phyloP scores from a whole-genome alignment of 2,113 vertebrate species.

The Muntiacus reevesi region DNA sequence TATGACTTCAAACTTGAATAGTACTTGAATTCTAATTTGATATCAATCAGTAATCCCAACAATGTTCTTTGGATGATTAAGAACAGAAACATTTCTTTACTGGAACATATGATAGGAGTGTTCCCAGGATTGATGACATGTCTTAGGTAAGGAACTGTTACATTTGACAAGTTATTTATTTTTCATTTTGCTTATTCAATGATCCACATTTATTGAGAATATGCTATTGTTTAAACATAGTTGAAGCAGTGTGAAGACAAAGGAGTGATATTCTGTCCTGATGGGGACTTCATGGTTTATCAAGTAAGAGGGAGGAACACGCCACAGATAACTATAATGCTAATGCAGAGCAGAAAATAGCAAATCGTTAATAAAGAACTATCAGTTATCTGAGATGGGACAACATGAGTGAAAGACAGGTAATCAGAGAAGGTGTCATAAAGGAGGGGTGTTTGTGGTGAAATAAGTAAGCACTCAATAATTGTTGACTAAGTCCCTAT shows the following conservation, averaged over 20 bases:
- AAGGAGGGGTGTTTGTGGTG: not conserved
- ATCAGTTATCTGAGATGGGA: not conserved
- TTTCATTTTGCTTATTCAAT: not conserved
- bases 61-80: slow-evolving; percentile 10
- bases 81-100: not conserved
- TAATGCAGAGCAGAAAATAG: not conserved
- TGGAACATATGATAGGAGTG: not conserved
- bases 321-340: not conserved
- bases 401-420: not conserved
- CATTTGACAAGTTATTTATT: not conserved
- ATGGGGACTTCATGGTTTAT: not conserved
- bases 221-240: not conserved
- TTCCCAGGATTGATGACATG: not conserved
- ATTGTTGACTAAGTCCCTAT: accelerated
- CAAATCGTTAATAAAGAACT: not conserved
- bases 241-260: not conserved
- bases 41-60: slow-evolving; percentile 41
- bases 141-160: not conserved
- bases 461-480: not conserved
- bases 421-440: not conserved
- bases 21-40: slow-evolving; percentile 59
- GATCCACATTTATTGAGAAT: not conserved
- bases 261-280: not conserved
- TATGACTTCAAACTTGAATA: slow-evolving; percentile 62
- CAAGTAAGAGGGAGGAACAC: not conserved